These are phyloP conservation scores for Enteromius fasciolatus DNA, from an alignment of 2,797 vertebrate species.

Conservation along the genomic window DNA sequence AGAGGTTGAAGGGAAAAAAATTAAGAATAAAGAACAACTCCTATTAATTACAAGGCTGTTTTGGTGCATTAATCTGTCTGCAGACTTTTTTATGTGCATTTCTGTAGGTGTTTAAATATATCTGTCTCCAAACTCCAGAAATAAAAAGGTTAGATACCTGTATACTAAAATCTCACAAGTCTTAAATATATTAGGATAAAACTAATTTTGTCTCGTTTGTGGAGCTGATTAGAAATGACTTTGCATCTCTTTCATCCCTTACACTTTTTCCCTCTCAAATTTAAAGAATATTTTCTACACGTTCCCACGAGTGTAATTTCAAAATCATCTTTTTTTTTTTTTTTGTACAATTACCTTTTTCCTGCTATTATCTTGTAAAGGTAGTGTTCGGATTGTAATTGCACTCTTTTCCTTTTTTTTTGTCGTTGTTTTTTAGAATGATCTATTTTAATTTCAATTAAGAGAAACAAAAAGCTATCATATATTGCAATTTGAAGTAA, in stretches of 20 bases:
- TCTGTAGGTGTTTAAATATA: neutral
- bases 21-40: neutral
- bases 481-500: conserved; percentile 37
- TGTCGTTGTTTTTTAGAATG: conserved; percentile 18
- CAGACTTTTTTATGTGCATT: neutral
- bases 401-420: neutral
- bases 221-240: neutral
- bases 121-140: neutral
- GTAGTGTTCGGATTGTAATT: conserved; percentile 15
- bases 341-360: neutral
- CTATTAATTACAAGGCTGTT: neutral
- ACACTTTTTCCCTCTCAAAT: neutral
- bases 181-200: neutral
- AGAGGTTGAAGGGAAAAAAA: neutral
- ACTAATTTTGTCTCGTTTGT: neutral
- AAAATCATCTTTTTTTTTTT: neutral
- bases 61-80: neutral
- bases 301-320: conserved; percentile 1
- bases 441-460: conserved; percentile 28
- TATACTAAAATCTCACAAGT: neutral
- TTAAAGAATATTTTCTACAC: neutral
- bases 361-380: conserved; percentile 1
- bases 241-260: neutral
- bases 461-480: conserved; percentile 42
- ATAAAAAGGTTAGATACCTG: neutral